A percentile compares a stretch with the other conserved stretches of the same genome.
Conservation (phyloP, 2,797 vertebrate species). For the Tragelaphus eurycerus region DNA sequence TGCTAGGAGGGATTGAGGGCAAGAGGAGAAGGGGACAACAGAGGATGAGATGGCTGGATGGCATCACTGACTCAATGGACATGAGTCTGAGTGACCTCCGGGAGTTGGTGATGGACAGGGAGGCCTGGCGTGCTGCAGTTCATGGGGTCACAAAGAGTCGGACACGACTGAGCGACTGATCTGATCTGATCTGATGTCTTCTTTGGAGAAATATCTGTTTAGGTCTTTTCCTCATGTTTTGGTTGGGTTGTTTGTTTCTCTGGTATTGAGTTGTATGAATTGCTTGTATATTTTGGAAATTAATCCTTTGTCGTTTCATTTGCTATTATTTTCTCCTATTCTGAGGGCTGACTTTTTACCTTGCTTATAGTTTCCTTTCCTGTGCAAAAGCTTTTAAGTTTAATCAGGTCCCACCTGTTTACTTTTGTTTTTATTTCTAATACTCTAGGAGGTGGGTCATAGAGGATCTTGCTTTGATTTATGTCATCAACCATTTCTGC, state of each 20-base stretch:
- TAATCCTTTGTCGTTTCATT: not conserved
- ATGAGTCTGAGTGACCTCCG: too few relatives aligned
- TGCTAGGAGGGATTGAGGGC: too few relatives aligned
- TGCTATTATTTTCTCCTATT: not conserved
- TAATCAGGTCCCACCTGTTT: not conserved
- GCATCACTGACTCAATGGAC: too few relatives aligned
- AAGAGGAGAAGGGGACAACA: too few relatives aligned
- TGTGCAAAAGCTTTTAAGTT: not conserved
- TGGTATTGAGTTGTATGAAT: not conserved
- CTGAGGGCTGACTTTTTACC: not conserved
- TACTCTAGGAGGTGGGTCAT: not conserved
- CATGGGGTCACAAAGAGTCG: too few relatives aligned
- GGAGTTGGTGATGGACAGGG: too few relatives aligned
- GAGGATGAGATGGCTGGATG: too few relatives aligned
- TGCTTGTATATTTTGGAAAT: not conserved
- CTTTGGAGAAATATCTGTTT: not conserved
- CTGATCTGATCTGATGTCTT: not conserved
- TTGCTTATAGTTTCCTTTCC: not conserved
- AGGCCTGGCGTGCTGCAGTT: too few relatives aligned
- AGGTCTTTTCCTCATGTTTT: not conserved
- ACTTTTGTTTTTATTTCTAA: not conserved
- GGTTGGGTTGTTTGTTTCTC: not conserved
- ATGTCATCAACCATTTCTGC: rapidly evolving
- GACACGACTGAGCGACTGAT: too few relatives aligned
- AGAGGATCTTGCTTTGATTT: not conserved